Conservation (phyloP, 2,797 vertebrate species). For the Selene dorsalis region DNA sequence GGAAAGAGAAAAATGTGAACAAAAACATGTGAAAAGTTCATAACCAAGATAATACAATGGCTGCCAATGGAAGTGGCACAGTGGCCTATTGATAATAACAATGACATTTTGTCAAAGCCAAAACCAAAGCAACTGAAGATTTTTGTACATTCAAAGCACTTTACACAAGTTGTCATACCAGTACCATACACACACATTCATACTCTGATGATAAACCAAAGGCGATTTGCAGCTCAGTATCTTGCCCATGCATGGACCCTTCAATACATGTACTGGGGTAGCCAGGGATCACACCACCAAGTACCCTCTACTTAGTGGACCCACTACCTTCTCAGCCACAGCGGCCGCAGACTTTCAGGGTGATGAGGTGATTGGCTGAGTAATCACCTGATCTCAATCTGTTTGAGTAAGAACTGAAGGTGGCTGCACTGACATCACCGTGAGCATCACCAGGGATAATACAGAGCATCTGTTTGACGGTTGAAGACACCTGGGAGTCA, state of each 20-base stretch:
- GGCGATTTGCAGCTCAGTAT: too few species aligned
- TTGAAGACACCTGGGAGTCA: not conserved
- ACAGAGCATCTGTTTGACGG: not conserved
- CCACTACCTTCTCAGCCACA: too few species aligned
- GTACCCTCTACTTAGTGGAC: too few species aligned
- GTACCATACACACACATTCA: too few species aligned
- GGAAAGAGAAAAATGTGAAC: not conserved
- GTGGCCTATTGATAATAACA: not conserved
- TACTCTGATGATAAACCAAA: too few species aligned
- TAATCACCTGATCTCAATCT: too few species aligned
- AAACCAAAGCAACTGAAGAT: not conserved
- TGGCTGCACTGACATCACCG: not conserved
- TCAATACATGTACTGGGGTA: too few species aligned
- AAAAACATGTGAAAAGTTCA: not conserved
- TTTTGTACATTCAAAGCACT: too few species aligned
- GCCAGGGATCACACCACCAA: too few species aligned
- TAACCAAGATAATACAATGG: too few species aligned
- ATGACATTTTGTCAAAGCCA: not conserved
- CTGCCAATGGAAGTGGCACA: not conserved
- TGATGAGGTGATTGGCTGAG: not conserved
- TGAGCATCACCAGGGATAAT: not conserved
- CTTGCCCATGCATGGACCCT: too few species aligned
- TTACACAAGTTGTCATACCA: too few species aligned
- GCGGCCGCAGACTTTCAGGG: not conserved
- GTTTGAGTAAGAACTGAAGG: not conserved